Evolutionary conservation across 2,888 invertebrate species (phyloP), one percentile per base, ranked within the genome.

Genomic region (Andrena flavipes): DNA sequence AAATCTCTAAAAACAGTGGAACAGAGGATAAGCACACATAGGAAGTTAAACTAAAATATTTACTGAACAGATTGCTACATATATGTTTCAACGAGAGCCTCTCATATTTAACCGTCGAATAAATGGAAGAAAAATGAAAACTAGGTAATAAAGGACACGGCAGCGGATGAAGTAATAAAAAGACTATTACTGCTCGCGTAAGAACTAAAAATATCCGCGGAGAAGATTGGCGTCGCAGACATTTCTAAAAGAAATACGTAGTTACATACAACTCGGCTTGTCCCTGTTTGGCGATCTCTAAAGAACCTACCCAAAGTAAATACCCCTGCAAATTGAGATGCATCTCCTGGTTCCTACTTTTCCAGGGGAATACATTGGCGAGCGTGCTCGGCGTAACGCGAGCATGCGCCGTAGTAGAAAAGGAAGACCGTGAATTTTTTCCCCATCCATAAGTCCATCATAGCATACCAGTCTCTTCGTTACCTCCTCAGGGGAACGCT

Each of bases 271-370:
- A 33, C 29, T 20, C 13, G 16, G 6, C 4, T 1, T 30, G 8
- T 33, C 20, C 10, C 62, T 20, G 33, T 20, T 33, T 33, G 62
- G 33, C 16, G 8, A 62, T 33, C 20, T 20, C 33, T 62, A 62
- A 62, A 62, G 0, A 56, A 26, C 26, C 23, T 20, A 23, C 20
- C 16, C 16, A 10, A 72, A 23, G 23, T 16, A 59, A 59, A 42
- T 35, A 65, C 8, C 54, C n/a, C 26, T 33, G 42, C 13, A 23
- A 48, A 74, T 74, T 74, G 48, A 68, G 59, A 74, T 59, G 68
- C 59, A 68, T n/a, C 68, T 33, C 23, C 6, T 2, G 23, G 23
- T 30, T 20, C 20, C 56, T 29, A 20, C 23, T 63, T 33, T 59
- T n/a, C n/a, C n/a, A 30, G 1, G 26, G 33, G n/a, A 20, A 29